Conservation (phyloP, 1,140 invertebrate species). For the Leptinotarsa undecemlineata region DNA sequence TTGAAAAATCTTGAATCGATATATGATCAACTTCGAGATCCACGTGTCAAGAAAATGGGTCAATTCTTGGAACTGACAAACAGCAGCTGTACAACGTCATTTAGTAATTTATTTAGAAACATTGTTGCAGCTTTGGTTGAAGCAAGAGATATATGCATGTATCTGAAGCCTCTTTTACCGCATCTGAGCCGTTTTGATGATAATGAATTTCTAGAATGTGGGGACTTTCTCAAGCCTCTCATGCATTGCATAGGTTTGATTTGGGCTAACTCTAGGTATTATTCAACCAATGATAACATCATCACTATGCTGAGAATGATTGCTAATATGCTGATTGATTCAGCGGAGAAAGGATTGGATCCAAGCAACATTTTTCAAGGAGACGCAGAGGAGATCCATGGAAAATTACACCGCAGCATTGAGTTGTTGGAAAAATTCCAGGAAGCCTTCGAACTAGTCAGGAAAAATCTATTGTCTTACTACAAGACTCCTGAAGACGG, state of each 20-base stretch:
- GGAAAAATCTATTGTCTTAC: constrained; percentile 60
- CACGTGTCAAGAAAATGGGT: constrained; percentile 78
- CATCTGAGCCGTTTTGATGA: constrained; percentile 74
- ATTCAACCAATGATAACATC: constrained; percentile 74
- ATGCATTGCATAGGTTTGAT: constrained; percentile 72
- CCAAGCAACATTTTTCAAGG: constrained; percentile 71
- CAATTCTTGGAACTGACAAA: constrained; percentile 65
- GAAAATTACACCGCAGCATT: constrained; percentile 59
- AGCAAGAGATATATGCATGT: constrained; percentile 68
- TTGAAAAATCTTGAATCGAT: constrained; percentile 79
- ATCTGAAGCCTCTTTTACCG: constrained; percentile 64
- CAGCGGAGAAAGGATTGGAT: constrained; percentile 61
- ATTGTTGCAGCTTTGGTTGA: constrained; percentile 59
- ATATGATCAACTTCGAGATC: constrained; percentile 78
- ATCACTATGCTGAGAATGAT: constrained; percentile 74
- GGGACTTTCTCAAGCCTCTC: constrained; percentile 66
- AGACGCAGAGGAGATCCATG: constrained; percentile 67
- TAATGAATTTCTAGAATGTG: constrained; percentile 67
- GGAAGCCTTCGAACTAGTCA: constrained; percentile 60
- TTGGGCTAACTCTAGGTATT: constrained; percentile 84
- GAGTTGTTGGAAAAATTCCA: constrained; percentile 57
- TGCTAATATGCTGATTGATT: constrained; percentile 75
- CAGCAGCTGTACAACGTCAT: constrained; percentile 67
- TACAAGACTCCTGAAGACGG: constrained; percentile 40
- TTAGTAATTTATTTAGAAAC: constrained; percentile 63